Base-by-base conservation (phyloP, 2,888 invertebrate genomes). In the Leptinotarsa juncta region DNA sequence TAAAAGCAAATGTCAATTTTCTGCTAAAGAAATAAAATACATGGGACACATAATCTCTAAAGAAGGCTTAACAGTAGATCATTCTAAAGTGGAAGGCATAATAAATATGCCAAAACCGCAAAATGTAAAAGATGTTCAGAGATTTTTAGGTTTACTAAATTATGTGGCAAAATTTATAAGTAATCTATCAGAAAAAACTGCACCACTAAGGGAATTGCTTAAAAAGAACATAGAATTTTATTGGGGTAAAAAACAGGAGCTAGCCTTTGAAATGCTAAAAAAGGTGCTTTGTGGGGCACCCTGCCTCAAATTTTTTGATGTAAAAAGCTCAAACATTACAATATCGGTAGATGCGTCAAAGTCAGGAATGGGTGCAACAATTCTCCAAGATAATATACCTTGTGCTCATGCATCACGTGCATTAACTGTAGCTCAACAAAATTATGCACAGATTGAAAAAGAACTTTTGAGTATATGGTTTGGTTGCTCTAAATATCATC, bases 1-100 rank as follows among this genome's bases (percentile, higher is more conserved):
- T 18, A 66, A 42, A 71, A 73, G 77, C 4, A 84, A 86, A 77
- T 85, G 84, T 77, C 48, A 77, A 20, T 82, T 85, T 70, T 70
- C 77, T 3, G 72, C 78, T 3, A 68, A 67, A 18, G 57, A 79
- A 72, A 67, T 85, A 4, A 78, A 80, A 42, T 83, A 82, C 67
- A 70, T 85, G 71, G 84, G 84, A 7, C 80, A 84, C 68, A 67
- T 55, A 48, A 66, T 66, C 3, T 48, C 66, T 18, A 49, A 49
- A 32, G 48, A 4, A 49, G 66, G 66, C n/a, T 4, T 32, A 50
- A 48, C 20, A 20, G 48, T 49, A n/a, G 66, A 66, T 66, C 18
- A 26, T n/a, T 42, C 48, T 14, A 10, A 66, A 66, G 18, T 66
- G 18, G 4, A 16, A 18, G 66, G 18, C 42, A 66, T 66, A 49